phyloP scores from a whole-genome alignment of 2,888 invertebrate species.

The Saturnia japonica region DNA sequence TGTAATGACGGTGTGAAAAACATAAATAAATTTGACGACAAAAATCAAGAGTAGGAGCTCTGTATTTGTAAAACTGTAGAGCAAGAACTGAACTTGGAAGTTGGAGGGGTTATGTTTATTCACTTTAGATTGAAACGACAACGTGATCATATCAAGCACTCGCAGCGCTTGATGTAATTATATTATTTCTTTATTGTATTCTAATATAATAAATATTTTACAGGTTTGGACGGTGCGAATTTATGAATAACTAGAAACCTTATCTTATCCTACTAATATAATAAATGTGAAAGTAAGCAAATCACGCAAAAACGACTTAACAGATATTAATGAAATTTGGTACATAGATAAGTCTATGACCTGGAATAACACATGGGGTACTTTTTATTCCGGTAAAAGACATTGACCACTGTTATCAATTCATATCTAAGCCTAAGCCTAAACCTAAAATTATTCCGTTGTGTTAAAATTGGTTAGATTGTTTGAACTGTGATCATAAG shows the following conservation, averaged over 20 bases:
- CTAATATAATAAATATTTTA: neutral
- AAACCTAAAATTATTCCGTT: too few species aligned
- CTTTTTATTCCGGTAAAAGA: too few species aligned
- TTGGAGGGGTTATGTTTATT: slow-evolving; percentile 43
- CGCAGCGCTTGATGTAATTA: slow-evolving; percentile 35
- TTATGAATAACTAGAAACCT: neutral
- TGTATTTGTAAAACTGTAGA: slow-evolving; percentile 20
- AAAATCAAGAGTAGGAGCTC: slow-evolving; percentile 32
- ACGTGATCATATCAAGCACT: slow-evolving; percentile 42
- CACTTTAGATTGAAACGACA: slow-evolving; percentile 20
- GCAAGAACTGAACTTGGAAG: slow-evolving; percentile 3
- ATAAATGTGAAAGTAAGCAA: too few species aligned
- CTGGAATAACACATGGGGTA: too few species aligned
- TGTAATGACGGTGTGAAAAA: slow-evolving; percentile 26
- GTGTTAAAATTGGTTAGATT: too few species aligned
- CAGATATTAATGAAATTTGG: too few species aligned
- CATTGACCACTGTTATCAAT: too few species aligned
- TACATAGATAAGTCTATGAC: too few species aligned
- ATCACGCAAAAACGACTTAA: too few species aligned
- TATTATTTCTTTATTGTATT: neutral
- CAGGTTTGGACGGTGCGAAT: neutral
- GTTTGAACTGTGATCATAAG: too few species aligned
- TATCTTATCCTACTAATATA: too few species aligned
- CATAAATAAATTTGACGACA: slow-evolving; percentile 17
- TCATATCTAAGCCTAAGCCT: too few species aligned